Evolutionary conservation across 1,140 invertebrate species (phyloP).

Genomic region (Zaprionus davidi): DNA sequence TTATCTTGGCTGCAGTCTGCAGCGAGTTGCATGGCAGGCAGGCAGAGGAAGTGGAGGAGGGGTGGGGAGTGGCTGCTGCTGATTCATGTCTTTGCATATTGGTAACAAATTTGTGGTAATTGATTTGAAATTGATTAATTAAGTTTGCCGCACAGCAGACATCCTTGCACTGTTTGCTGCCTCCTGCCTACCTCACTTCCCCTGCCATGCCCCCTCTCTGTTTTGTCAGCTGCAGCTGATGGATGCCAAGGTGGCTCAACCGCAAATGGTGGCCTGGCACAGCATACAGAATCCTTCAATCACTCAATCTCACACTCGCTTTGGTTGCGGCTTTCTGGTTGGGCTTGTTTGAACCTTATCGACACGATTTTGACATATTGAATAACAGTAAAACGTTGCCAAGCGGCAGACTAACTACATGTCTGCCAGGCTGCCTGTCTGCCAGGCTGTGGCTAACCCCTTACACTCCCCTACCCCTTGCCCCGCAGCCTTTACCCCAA

Average conservation of each 20-base stretch:
- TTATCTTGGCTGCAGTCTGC: constrained; percentile 50
- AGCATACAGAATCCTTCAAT: constrained; percentile 23
- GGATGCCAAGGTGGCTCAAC: constrained; percentile 33
- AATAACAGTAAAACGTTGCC: constrained; percentile 76
- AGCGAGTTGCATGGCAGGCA: background rate
- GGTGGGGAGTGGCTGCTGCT: constrained; percentile 15
- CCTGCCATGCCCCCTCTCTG: background rate
- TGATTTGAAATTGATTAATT: constrained; percentile 83
- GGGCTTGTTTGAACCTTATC: constrained; percentile 75
- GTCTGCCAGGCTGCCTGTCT: constrained; percentile 39
- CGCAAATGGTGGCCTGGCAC: constrained; percentile 32
- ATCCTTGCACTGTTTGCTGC: constrained; percentile 23
- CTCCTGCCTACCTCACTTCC: background rate
- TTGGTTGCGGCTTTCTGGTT: background rate
- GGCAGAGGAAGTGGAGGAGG: background rate
- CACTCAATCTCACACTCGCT: background rate
- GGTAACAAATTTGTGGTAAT: constrained; percentile 83
- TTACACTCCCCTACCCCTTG: background rate
- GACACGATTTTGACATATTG: constrained; percentile 83
- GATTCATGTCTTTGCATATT: constrained; percentile 82
- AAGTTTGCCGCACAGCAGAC: constrained; percentile 48
- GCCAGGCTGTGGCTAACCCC: constrained; percentile 5
- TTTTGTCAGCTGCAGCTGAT: constrained; percentile 1
- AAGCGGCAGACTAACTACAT: constrained; percentile 55
- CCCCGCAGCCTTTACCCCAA: background rate